Base-by-base conservation (phyloP, 2,888 invertebrate genomes). In the Synanthedon vespiformis region DNA sequence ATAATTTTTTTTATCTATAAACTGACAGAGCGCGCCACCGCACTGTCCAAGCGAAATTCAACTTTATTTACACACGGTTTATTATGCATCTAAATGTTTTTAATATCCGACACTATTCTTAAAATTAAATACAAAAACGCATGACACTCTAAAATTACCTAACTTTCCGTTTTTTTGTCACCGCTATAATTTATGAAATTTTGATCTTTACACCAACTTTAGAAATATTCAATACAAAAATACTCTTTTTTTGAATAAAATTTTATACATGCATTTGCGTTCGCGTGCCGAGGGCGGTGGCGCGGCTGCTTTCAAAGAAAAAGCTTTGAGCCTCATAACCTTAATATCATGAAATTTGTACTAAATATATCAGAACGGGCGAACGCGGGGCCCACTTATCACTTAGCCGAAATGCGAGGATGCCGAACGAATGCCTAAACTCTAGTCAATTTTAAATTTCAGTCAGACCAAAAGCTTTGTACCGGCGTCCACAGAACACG, bases 21-120 rank as follows among this genome's bases (percentile, higher is more conserved):
- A 77, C 68, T 59, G 77, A 74, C 62, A 65, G 65, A 60, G 72
- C 72, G 63, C 75, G 57, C 73, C 74, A 68, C 74, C 75, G 74
- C 74, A 72, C 67, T 70, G 62, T 61, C 57, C 58, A 62, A 66
- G 65, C 70, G 63, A 22, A 70, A 67, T 59, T 73, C 73, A 77
- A 75, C 78, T 80, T 83, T 91, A 89, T 89, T 89, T 91, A 91
- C 91, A 91, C 90, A 89, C 90, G 90, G 90, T 90, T 89, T 89
- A 22, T 22, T 22, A 89, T 90, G 90, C 80, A 88, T 90, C 90
- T 91, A 90, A 91, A 90, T 82, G 85, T 89, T 34, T 34, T 89
- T 89, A 85, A 88, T 89, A 89, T 80, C 84, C 90, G 83, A 88
- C 80, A 74, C 88, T 88, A 88, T 85, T 83, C 88, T 88, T 89